Base-by-base conservation (phyloP, 2,888 invertebrate species). In the Apamea epomidion region DNA sequence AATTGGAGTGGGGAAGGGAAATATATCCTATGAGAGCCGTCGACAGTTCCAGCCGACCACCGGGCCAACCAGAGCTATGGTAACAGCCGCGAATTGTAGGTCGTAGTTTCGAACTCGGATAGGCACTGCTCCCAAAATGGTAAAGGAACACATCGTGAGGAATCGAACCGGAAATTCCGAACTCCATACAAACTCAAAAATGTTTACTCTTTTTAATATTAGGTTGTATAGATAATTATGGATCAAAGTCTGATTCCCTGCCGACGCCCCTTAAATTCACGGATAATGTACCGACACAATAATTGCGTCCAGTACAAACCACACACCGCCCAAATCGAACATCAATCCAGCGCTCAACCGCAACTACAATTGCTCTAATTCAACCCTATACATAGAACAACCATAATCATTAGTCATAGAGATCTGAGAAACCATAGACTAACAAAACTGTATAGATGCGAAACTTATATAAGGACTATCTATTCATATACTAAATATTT, bases 401-500 rank as follows among this genome's bases (percentile, higher is more conserved):
- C 83, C 86, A 85, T 88, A 84, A 90, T 84, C 91, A 92, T 93
- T 91, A 91, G 85, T 92, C 91, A 92, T 84, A 81, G 86, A 86
- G 76, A 88, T 86, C 78, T 84, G n/a, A n/a, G n/a, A 79, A 83
- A 48, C 25, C 71, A 37, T 48, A 83, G 83, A 81, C 1, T 65
- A 64, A 12, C 37, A 7, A 70, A 48, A 64, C 16, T 10, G 21
- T n/a, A 32, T 58, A 81, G 81, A 82, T 8, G 16, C 8, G 45
- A 42, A 29, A 48, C 21, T 18, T 51, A 3, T 42, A 42, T 42
- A 42, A 42, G 42, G 42, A 42, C 42, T 42, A 7, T 42, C 42
- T 42, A 42, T 42, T 42, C 7, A 42, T 42, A 42, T 7, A 42
- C 42, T 42, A 7, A 42, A 42, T 7, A 42, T 42, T 42, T 42